Evolutionary conservation across 2,113 vertebrate species (phyloP), one percentile per base, ranked within the genome.

Genomic region (Chaetops frenatus): DNA sequence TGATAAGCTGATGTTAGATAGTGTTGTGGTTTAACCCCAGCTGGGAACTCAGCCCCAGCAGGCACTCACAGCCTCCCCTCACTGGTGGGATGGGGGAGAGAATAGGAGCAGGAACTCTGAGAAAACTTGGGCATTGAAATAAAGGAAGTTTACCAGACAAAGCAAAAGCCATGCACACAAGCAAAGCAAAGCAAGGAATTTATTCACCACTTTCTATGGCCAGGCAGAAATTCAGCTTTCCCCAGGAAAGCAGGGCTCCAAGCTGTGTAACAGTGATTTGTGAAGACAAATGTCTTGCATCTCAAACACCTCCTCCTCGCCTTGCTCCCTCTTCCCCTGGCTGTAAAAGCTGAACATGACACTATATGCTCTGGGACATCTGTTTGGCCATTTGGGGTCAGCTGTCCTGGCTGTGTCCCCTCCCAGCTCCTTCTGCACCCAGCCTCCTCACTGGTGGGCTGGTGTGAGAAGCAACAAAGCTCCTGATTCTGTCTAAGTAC

Each of bases 1-100:
- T 54, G 97, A 97, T 97, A 97, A 97, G 78, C 61, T 91, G 76
- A 64, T 8, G 71, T 80, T 89, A 77, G 74, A 81, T 10, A 23
- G 86, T 56, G 24, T 23, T 40, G 35, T 42, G 53, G 53, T 58
- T 67, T 50, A 58, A 67, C 17, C 44, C 17, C 61, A 85, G 60
- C 24, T 56, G 60, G n/a, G 11, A 48, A 28, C 50, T 84, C 58
- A 64, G 48, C n/a, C 22, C 69, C 60, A 74, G 61, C 42, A 57
- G 51, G 9, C 58, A 33, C n/a, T 48, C 40, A 47, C 15, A 15
- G n/a, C 29, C 50, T 36, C 18, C 48, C 35, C 17, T 58, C 36
- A 22, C 29, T 58, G 36, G 9, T 86, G 53, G 17, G 13, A 76
- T 35, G 25, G 31, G 35, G 28, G 12, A 73, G 42, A 33, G n/a